Percentiles rank a stretch among this genome's conserved stretches.
Evolutionary conservation across 2,797 vertebrate genomes (phyloP).

Genomic region (Rousettus madagascariensis): DNA sequence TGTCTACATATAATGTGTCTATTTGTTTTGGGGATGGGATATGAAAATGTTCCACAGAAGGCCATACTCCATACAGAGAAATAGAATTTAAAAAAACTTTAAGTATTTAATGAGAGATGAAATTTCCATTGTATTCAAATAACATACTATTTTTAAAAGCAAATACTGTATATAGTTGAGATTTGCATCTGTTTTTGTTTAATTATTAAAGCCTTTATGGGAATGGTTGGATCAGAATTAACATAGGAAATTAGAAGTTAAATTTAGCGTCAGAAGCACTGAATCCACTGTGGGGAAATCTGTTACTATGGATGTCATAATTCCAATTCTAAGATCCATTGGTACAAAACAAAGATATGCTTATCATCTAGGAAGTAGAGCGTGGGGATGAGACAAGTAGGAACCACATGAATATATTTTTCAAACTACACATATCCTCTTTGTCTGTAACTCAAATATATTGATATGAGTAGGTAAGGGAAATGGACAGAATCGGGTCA

Average conservation of each 20-base stretch:
- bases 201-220: conserved; percentile 31
- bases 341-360: not conserved
- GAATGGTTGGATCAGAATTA: not conserved
- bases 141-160: not conserved
- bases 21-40: not conserved
- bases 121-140: conserved; percentile 31
- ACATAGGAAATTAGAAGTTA: conserved; percentile 20
- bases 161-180: not conserved
- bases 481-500: not conserved
- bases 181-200: conserved; percentile 15
- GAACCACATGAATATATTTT: not conserved
- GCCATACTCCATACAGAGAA: not conserved
- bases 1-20: not conserved
- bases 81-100: not conserved
- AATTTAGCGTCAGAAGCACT: not conserved
- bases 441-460: not conserved
- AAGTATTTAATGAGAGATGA: not conserved
- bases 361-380: not conserved
- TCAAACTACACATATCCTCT: not conserved
- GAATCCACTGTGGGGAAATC: not conserved
- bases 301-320: not conserved
- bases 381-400: not conserved
- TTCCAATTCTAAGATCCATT: not conserved
- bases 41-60: not conserved
- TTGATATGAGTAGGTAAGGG: not conserved